These are phyloP conservation scores for Desmodus rotundus DNA, from an alignment of 2,113 vertebrate species.

Conservation along the genomic window DNA sequence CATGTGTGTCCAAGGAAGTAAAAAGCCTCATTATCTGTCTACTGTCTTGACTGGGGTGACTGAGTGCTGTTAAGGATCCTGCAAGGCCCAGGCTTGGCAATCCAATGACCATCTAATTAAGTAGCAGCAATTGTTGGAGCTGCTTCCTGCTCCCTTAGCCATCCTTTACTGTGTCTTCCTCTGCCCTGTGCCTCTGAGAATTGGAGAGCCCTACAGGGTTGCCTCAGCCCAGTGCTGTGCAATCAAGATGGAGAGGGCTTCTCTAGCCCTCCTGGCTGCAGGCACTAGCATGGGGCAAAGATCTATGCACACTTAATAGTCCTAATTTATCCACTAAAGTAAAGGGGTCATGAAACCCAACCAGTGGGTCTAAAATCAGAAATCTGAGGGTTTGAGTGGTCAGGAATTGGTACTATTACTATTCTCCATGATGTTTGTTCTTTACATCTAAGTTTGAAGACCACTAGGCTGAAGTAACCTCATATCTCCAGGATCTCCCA, in stretches of 20 bases:
- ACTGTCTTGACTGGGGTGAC: neutral
- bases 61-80: neutral
- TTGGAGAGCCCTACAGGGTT: neutral
- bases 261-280: neutral
- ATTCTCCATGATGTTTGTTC: neutral
- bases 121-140: neutral
- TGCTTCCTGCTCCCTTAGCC: neutral
- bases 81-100: neutral
- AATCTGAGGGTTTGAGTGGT: neutral
- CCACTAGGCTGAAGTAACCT: neutral
- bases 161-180: neutral
- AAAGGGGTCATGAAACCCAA: neutral
- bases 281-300: neutral
- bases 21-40: neutral
- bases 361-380: neutral
- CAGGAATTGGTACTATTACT: neutral
- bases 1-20: neutral
- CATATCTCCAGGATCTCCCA: neutral
- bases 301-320: neutral
- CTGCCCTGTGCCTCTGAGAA: neutral
- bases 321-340: neutral
- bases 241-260: neutral
- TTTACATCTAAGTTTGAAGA: neutral
- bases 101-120: conserved; percentile 37
- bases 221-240: accelerated